A percentile compares a stretch with the other conserved stretches of the same genome.
These are phyloP conservation scores for Climacteris rufus DNA, from an alignment of 2,113 vertebrate species.

Conservation along the genomic window DNA sequence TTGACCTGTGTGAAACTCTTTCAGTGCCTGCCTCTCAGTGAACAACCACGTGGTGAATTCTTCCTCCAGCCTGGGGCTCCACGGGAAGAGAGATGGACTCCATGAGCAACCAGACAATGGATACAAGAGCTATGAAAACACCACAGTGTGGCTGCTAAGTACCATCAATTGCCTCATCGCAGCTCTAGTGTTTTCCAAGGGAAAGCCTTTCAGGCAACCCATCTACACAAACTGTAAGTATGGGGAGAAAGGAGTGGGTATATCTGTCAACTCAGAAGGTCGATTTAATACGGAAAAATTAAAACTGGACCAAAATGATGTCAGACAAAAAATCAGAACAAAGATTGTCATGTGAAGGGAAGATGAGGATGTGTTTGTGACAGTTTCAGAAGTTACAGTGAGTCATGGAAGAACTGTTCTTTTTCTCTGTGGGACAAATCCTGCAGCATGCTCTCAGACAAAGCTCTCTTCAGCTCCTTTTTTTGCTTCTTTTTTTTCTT, in stretches of 20 bases:
- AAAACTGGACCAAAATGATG: neutral
- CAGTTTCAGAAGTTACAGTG: neutral
- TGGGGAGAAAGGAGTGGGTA: neutral
- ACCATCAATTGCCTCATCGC: slow-evolving; percentile 75
- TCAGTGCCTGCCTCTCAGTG: slow-evolving; percentile 55
- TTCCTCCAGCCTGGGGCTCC: neutral
- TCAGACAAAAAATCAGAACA: neutral
- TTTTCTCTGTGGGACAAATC: neutral
- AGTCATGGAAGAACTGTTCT: neutral
- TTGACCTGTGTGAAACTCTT: neutral
- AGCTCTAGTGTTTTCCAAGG: slow-evolving; percentile 79
- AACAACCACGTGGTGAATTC: neutral
- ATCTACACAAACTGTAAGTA: slow-evolving; percentile 79
- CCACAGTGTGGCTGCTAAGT: slow-evolving; percentile 76
- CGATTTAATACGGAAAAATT: neutral
- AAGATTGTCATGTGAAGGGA: neutral
- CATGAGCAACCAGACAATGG: neutral
- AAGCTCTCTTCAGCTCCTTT: neutral
- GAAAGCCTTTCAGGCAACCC: slow-evolving; percentile 78
- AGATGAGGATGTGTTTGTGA: neutral
- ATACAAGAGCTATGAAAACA: slow-evolving; percentile 76
- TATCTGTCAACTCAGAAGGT: neutral
- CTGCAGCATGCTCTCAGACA: neutral
- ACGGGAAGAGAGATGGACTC: neutral
- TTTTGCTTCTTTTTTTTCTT: no score